Percentiles rank a stretch among this genome's conserved stretches.
Evolutionary conservation across 2,888 invertebrate genomes (phyloP).

Genomic region (Brachyptera risi): DNA sequence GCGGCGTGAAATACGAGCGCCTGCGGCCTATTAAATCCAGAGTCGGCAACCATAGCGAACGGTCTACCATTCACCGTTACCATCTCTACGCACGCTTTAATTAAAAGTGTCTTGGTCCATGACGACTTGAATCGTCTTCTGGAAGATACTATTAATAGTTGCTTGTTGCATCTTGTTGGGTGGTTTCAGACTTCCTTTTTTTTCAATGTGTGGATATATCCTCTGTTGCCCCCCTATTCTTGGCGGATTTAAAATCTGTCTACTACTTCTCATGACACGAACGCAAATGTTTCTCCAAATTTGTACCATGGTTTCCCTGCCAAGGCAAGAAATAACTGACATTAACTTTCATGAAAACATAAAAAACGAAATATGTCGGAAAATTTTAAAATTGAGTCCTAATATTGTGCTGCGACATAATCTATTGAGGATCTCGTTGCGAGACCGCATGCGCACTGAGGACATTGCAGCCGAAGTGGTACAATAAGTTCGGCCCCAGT

Average conservation of each 20-base stretch:
- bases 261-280: not conserved
- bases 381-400: too few relatives aligned
- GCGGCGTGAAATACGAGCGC: too few relatives aligned
- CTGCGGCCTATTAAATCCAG: too few relatives aligned
- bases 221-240: not conserved
- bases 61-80: not conserved
- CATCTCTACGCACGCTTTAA: not conserved
- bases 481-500: too few relatives aligned
- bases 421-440: too few relatives aligned
- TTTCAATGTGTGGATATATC: not conserved
- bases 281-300: not conserved
- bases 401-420: too few relatives aligned
- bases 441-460: too few relatives aligned
- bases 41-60: not conserved
- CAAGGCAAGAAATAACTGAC: not conserved
- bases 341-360: too few relatives aligned
- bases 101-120: not conserved
- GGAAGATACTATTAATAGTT: too few relatives aligned
- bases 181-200: not conserved
- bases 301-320: not conserved
- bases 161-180: too few relatives aligned
- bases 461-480: too few relatives aligned
- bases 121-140: not conserved
- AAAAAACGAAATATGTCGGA: too few relatives aligned
- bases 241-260: not conserved